Evolutionary conservation across 2,113 vertebrate genomes (phyloP), one percentile per base, ranked within the genome.

Genomic region (Brachionichthys hirsutus): DNA sequence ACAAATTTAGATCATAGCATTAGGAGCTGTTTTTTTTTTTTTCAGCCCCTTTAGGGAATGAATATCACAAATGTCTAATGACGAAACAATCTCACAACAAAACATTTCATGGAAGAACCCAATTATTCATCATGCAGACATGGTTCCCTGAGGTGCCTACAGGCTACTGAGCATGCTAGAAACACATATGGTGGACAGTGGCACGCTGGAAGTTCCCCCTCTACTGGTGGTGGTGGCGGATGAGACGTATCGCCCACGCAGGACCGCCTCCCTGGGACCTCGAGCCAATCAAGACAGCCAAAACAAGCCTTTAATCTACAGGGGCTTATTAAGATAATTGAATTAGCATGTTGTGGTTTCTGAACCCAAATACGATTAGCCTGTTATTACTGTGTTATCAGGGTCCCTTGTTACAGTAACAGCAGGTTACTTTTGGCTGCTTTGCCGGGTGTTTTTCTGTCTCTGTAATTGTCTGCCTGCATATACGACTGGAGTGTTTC

Each of bases 311-410:
- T 88, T 89, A 88, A 89, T 88, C 88, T 88, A 83, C 84, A 84
- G 88, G 81, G 83, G 88, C 86, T 89, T 88, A 89, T 89, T 89
- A 87, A 85, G 85, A 77, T 89, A 89, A 89, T 89, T 89, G 79
- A 89, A 89, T 89, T 88, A 88, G 88, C 77, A 86, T 88, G 86
- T 89, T 89, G 85, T 89, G 85, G 77, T 89, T 87, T 87, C 85
- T 89, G 88, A 89, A 88, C 86, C 84, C 85, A 89, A 89, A 89
- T 86, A 87, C 84, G 88, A 89, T 89, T 87, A 89, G 83, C 79
- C 75, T 67, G 82, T 87, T 89, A 88, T 89, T 88, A 89, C 86
- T 78, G 79, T 84, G 88, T 89, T 89, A 89, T 89, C 86, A 62
- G 81, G 81, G 80, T 89, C 88, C 86, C 86, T 80, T 81, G 88